Percentiles rank a stretch among this genome's conserved stretches.
phyloP scores from a whole-genome alignment of 2,113 vertebrate species.

The Holacanthus passer region DNA sequence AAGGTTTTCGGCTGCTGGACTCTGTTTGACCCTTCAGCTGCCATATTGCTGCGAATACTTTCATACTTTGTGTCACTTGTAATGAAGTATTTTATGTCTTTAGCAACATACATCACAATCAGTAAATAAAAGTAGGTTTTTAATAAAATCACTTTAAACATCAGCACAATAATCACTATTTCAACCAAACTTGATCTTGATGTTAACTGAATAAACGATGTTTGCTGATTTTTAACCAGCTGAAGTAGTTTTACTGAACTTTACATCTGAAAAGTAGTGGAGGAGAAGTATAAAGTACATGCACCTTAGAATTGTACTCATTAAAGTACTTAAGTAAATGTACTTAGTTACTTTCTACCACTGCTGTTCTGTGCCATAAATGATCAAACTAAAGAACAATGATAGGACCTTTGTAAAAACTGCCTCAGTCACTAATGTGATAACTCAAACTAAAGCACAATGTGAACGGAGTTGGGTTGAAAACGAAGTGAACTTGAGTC shows the following conservation, averaged over 20 bases:
- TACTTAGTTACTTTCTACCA: not conserved
- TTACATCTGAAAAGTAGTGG: too few relatives aligned
- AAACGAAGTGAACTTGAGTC: too few relatives aligned
- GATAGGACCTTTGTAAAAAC: not conserved
- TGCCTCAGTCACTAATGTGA: too few relatives aligned
- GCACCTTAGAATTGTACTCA: not conserved
- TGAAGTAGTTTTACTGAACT: too few relatives aligned
- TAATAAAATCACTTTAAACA: not conserved
- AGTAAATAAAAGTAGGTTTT: not conserved
- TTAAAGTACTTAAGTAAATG: too few relatives aligned
- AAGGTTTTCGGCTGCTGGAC: conserved; percentile 4
- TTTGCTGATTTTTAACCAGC: not conserved
- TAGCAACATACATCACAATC: not conserved
- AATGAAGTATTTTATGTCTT: not conserved
- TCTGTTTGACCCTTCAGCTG: conserved; percentile 5
- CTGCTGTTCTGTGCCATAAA: not conserved
- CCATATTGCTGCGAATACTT: not conserved
- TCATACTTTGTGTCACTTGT: not conserved
- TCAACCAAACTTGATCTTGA: not conserved
- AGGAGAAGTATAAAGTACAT: not conserved
- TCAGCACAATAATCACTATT: not conserved
- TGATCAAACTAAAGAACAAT: not conserved
- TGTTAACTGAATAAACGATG: not conserved
- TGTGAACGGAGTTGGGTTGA: not conserved
- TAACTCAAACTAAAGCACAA: not conserved